phyloP scores from a whole-genome alignment of 2,113 vertebrate species.

The Thunnus maccoyii region DNA sequence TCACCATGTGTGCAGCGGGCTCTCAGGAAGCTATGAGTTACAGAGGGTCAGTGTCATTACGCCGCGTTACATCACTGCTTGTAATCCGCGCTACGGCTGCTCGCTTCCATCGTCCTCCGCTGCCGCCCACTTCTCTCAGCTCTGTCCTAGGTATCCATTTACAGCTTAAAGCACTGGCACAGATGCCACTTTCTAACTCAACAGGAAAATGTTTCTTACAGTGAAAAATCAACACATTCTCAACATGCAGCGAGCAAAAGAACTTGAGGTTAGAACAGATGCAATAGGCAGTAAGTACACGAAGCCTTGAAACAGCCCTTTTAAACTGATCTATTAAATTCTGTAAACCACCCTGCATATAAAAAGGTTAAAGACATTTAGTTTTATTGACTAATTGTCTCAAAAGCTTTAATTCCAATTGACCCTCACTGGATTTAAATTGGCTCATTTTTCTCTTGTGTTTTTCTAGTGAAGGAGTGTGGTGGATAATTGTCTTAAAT shows the following conservation, averaged over 20 bases:
- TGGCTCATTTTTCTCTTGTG: no score
- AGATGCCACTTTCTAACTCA: conserved; percentile 8
- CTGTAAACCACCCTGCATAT: no score
- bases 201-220: not conserved
- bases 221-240: not conserved
- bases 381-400: not conserved
- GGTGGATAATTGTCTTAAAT: no score
- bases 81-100: conserved; percentile 27
- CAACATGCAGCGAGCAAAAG: not conserved
- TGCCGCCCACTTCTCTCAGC: not conserved
- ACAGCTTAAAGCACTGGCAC: conserved; percentile 24
- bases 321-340: no score
- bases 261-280: no score
- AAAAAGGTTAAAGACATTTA: not conserved
- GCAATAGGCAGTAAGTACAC: no score
- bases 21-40: conserved; percentile 38
- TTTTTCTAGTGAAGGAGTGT: no score
- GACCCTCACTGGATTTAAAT: not conserved
- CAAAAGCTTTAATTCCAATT: not conserved
- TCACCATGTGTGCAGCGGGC: conserved; percentile 17
- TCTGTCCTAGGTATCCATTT: conserved; percentile 13
- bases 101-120: not conserved
- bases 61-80: conserved; percentile 44
- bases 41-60: conserved; percentile 32
- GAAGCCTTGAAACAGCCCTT: no score